These are phyloP conservation scores for Siniperca knerii DNA, from an alignment of 2,113 vertebrate genomes.

Conservation along the genomic window DNA sequence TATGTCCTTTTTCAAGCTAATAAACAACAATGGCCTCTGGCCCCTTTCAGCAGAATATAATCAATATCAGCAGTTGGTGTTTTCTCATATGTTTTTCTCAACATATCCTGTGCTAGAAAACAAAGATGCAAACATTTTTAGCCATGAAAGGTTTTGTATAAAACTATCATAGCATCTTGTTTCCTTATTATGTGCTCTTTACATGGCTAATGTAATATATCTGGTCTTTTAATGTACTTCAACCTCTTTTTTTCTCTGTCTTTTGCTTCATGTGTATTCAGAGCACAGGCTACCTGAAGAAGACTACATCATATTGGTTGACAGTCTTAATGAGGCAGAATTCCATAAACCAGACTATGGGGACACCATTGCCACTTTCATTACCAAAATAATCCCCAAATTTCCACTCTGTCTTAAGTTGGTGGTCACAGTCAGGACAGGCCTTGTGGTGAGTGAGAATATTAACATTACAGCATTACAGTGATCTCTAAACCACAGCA, in stretches of 20 bases:
- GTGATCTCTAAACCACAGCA: neutral
- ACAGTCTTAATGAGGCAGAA: conserved; percentile 98
- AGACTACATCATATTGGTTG: conserved; percentile 95
- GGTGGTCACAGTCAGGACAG: conserved; percentile 94
- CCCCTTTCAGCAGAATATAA: conserved; percentile 52
- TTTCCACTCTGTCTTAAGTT: conserved; percentile 97
- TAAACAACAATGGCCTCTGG: conserved; percentile 52
- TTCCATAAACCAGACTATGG: conserved; percentile 99
- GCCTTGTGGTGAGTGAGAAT: conserved; percentile 94
- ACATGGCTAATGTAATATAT: conserved; percentile 4
- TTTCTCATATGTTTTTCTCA: conserved; percentile 29
- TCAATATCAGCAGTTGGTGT: conserved; percentile 51
- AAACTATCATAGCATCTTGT: conserved; percentile 17
- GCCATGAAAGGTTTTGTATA: neutral
- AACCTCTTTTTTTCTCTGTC: neutral
- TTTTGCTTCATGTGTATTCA: conserved; percentile 68
- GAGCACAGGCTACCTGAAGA: conserved; percentile 94
- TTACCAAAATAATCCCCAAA: conserved; percentile 91
- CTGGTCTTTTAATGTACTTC: neutral
- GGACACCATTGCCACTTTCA: conserved; percentile 95
- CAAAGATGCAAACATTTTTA: conserved; percentile 20
- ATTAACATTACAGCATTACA: neutral
- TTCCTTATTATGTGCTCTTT: conserved; percentile 13
- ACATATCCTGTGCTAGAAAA: conserved; percentile 26
- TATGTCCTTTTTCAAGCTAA: conserved; percentile 56